Percentiles rank a stretch among this genome's conserved stretches.
Conservation (phyloP, 2,113 vertebrate species). For the Sarotherodon lohbergeri region DNA sequence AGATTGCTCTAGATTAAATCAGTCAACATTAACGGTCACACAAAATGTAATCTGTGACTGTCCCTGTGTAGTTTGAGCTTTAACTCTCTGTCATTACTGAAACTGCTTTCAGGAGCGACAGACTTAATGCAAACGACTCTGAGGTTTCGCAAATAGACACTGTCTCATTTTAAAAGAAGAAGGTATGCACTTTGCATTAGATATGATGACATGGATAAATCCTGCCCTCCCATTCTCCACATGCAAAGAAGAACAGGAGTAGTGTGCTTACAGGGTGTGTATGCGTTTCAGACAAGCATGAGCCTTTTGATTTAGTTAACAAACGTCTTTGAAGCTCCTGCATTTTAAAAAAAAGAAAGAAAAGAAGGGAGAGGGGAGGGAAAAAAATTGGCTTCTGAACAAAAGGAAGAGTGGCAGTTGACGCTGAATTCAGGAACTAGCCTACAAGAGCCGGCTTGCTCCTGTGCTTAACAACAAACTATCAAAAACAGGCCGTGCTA, state of each 20-base stretch:
- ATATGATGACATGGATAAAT: background rate
- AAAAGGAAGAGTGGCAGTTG: constrained; percentile 62
- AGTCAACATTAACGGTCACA: background rate
- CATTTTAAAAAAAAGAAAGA: background rate
- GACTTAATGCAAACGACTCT: background rate
- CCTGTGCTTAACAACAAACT: constrained; percentile 27
- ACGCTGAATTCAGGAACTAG: constrained; percentile 60
- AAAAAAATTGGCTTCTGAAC: constrained; percentile 36
- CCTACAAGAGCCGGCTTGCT: constrained; percentile 61
- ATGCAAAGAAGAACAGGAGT: background rate
- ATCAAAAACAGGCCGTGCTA: constrained; percentile 60
- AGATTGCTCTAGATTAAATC: background rate
- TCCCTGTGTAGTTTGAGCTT: background rate
- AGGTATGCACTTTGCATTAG: background rate
- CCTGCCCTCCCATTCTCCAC: background rate
- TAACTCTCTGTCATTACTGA: background rate
- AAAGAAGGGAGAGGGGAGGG: too few species aligned
- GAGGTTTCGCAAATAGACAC: background rate
- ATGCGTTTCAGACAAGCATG: background rate
- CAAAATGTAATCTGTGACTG: background rate
- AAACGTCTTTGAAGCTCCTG: constrained; percentile 42
- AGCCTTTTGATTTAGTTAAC: constrained; percentile 11
- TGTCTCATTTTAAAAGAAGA: background rate
- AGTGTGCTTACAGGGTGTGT: background rate
- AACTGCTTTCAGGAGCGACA: background rate